Base-by-base conservation (phyloP, 2,113 vertebrate genomes). In the Oryzias melastigma region DNA sequence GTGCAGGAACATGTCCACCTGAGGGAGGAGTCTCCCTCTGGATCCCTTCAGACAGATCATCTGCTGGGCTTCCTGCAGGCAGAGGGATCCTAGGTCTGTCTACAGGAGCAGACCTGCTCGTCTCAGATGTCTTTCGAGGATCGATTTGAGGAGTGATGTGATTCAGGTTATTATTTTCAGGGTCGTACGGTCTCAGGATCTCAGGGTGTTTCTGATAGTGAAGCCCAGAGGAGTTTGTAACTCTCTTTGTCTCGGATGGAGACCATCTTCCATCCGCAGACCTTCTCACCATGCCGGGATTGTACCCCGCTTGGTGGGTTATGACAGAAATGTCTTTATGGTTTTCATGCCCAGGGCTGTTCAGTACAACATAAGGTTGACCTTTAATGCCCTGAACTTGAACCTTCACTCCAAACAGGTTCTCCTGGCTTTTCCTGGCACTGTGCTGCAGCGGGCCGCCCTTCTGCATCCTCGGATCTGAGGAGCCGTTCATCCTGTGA, bases 301-400 rank as follows among this genome's bases (percentile, higher is more conserved):
- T 73, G 64, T 85, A 82, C 14, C 87, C 87, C 0, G 73, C 53
- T 74, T 89, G 87, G 65, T 85, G 86, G 43, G 85, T 76, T 43
- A 85, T 77, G 17, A 85, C 84, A 12, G 88, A 85, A 43, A 86
- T 29, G 7, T 89, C 87, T 49, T 60, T 64, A 50, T 75, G 85
- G 63, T 29, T 80, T 65, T 92, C 91, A 47, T 87, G 64, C 90
- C 92, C 92, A 0, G 93, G 87, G 58, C 92, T 94, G 75, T 98
- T 98, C 73, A 99, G 85, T 17, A 99, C 92, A 57, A 98, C 94
- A 48, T 92, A 98, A 1, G 97, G 95, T 69, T 94, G 95, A 14
- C 96, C 97, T 70, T 95, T 93, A 0, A 97, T 93, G 12, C 96
- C 96, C 75, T 98, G 97, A 10, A 99, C 93, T 68, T 93, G 91